A percentile compares a stretch with the other conserved stretches of the same genome.
Evolutionary conservation across 2,797 vertebrate genomes (phyloP).

Genomic region (Nothura maculosa): DNA sequence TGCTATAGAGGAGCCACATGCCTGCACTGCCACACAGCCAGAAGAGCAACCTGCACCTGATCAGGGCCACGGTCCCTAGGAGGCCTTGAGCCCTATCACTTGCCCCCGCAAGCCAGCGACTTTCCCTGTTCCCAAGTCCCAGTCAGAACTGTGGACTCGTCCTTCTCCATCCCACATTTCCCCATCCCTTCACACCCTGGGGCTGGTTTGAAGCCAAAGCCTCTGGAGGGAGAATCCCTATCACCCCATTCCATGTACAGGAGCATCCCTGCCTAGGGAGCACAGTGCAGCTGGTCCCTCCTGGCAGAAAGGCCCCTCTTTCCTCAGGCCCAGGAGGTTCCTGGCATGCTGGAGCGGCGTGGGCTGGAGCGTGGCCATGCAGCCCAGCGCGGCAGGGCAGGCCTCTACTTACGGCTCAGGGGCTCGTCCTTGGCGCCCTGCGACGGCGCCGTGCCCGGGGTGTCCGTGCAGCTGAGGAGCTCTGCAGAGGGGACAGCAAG

Average conservation of each 20-base stretch:
- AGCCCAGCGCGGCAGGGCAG: background rate
- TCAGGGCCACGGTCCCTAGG: fast-evolving
- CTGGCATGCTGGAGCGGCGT: background rate
- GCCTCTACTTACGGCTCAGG: background rate
- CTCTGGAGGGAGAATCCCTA: background rate
- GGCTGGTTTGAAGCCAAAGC: background rate
- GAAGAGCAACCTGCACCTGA: fast-evolving
- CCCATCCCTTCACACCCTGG: background rate
- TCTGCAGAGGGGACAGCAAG: background rate
- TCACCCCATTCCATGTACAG: fast-evolving
- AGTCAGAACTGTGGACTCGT: background rate
- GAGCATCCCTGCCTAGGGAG: background rate
- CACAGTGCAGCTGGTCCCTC: background rate
- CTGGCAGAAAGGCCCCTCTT: background rate
- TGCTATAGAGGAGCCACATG: background rate
- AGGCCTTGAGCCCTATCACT: fast-evolving
- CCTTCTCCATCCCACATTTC: background rate
- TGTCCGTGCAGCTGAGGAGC: fast-evolving
- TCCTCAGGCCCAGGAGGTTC: background rate
- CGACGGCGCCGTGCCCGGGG: fast-evolving
- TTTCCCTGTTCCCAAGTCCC: background rate
- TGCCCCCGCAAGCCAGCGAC: background rate
- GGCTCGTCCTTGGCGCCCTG: fast-evolving
- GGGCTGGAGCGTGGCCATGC: background rate
- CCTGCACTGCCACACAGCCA: background rate